phyloP scores from a whole-genome alignment of 2,797 vertebrate genomes.

The Sebastes elongatus region DNA sequence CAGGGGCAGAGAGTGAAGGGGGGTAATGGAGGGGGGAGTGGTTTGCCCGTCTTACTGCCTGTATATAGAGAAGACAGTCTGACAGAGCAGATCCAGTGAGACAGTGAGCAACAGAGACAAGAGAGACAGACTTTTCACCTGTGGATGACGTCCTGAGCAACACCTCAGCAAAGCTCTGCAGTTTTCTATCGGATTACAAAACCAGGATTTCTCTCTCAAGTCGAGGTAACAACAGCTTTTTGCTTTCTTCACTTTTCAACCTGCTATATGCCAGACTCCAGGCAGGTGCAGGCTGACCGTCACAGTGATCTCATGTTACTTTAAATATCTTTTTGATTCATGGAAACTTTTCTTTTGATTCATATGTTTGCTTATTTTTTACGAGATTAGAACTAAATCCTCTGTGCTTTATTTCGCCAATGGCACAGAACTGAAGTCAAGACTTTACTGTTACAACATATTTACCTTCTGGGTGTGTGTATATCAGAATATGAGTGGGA shows the following conservation, averaged over 20 bases:
- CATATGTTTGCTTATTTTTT: not conserved
- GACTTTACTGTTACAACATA: not conserved
- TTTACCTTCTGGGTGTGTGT: slow-evolving; percentile 55
- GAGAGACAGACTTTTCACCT: slow-evolving; percentile 54
- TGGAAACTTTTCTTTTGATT: not conserved
- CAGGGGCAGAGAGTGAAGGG: slow-evolving; percentile 42
- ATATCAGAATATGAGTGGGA: not conserved
- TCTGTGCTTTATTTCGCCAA: not conserved
- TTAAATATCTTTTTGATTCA: slow-evolving; percentile 7
- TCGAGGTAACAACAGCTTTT: slow-evolving; percentile 69
- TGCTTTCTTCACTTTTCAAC: not conserved
- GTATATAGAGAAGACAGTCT: slow-evolving; percentile 77
- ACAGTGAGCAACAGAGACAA: slow-evolving; percentile 39
- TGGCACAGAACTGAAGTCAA: not conserved
- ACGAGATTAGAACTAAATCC: not conserved
- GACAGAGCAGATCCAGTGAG: slow-evolving; percentile 61
- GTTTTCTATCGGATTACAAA: slow-evolving; percentile 71
- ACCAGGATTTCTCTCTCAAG: slow-evolving; percentile 40
- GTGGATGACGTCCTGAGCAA: slow-evolving; percentile 44
- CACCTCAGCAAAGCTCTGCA: not conserved
- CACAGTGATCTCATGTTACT: slow-evolving; percentile 36
- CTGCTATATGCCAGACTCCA: not conserved
- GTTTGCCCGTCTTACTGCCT: slow-evolving; percentile 64
- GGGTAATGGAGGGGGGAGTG: slow-evolving; percentile 54
- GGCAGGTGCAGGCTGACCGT: slow-evolving; percentile 68